These are phyloP conservation scores for Phylloscopus whistleri DNA, from an alignment of 2,113 vertebrate genomes.

Conservation along the genomic window DNA sequence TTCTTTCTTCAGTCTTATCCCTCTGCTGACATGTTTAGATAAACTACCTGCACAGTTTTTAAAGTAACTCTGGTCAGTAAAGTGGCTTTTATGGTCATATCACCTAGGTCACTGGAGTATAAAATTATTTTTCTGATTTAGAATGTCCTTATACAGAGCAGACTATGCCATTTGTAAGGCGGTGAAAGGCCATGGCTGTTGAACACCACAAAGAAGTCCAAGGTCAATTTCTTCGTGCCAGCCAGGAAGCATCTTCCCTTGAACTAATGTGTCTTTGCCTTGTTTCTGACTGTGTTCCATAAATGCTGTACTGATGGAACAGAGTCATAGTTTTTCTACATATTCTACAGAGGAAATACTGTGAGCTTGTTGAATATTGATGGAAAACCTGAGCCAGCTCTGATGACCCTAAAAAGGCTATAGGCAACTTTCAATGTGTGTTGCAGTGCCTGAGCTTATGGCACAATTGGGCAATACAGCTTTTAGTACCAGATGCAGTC, in stretches of 20 bases:
- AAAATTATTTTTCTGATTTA: background rate
- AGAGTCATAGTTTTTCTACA: background rate
- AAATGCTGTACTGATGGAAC: background rate
- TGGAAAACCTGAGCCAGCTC: background rate
- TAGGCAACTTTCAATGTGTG: background rate
- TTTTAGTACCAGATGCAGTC: background rate
- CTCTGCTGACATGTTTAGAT: background rate
- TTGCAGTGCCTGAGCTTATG: background rate
- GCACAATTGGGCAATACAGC: background rate
- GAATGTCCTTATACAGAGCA: background rate
- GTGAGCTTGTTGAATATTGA: background rate
- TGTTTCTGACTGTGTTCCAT: background rate
- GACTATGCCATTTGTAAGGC: background rate
- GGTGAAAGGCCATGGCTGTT: background rate
- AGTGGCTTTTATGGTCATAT: background rate
- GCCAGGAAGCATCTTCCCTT: background rate
- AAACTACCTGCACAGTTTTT: background rate
- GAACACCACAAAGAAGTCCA: background rate
- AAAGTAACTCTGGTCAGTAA: background rate
- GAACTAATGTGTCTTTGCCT: background rate
- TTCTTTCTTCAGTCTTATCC: background rate
- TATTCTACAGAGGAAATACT: background rate
- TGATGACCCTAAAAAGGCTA: background rate
- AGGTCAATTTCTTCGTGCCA: background rate
- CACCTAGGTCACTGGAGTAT: background rate